These are phyloP conservation scores for Erpetoichthys calabaricus DNA, from an alignment of 2,797 vertebrate species.

Conservation along the genomic window DNA sequence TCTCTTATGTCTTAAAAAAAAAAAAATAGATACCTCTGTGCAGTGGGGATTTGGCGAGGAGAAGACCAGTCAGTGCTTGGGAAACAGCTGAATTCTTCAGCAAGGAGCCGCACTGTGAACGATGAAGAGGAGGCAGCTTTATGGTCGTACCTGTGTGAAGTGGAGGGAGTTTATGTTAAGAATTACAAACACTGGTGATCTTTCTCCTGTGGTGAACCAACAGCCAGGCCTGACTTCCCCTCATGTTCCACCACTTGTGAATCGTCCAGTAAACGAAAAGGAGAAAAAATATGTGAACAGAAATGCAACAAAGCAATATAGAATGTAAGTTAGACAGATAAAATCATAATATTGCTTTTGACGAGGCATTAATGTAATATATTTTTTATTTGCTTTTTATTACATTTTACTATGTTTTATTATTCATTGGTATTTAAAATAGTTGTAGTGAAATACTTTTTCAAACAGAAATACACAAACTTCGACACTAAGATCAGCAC, in stretches of 20 bases:
- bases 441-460: too few species aligned
- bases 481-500: too few species aligned
- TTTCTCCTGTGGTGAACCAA: too few species aligned
- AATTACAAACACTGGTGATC: too few species aligned
- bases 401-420: background rate
- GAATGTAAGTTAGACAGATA: background rate
- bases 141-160: slow-evolving; percentile 40
- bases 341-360: background rate
- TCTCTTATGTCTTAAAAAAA: background rate
- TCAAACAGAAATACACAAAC: too few species aligned
- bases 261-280: background rate
- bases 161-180: too few species aligned
- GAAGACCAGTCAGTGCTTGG: slow-evolving; percentile 20
- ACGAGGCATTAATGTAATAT: background rate
- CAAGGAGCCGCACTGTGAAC: slow-evolving; percentile 45
- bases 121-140: slow-evolving; percentile 32
- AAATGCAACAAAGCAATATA: background rate
- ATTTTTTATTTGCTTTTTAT: background rate
- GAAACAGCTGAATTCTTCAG: slow-evolving; percentile 33
- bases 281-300: too few species aligned
- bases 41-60: slow-evolving; percentile 18
- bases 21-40: too few species aligned
- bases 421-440: too few species aligned
- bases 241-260: background rate
- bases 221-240: too few species aligned